These are phyloP conservation scores for Eurystomus glaucurus DNA, from an alignment of 2,797 vertebrate genomes.

Conservation along the genomic window DNA sequence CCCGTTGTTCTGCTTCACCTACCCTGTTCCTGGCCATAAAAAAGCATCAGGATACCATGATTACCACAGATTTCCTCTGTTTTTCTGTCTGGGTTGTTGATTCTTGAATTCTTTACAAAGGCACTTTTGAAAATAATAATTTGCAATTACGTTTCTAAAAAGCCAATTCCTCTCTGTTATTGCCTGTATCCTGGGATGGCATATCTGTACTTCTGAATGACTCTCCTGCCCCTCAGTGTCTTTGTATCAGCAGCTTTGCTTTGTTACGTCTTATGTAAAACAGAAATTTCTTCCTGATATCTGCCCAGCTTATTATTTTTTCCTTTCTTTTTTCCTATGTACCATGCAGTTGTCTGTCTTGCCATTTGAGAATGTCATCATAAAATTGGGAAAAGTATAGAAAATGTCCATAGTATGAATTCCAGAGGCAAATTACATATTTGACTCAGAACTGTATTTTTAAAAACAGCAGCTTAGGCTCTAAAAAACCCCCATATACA, in stretches of 20 bases:
- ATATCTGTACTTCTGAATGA: not conserved
- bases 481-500: not conserved
- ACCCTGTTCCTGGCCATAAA: not conserved
- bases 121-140: not conserved
- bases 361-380: conserved; percentile 19
- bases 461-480: not conserved
- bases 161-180: not conserved
- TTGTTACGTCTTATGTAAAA: conserved; percentile 49
- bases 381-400: conserved; percentile 36
- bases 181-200: not conserved
- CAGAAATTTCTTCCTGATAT: conserved; percentile 67
- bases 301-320: conserved; percentile 1
- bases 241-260: conserved; percentile 69
- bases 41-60: not conserved
- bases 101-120: not conserved
- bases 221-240: not conserved
- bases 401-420: conserved; percentile 22
- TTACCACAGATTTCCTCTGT: conserved; percentile 5
- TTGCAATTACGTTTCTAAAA: conserved; percentile 3
- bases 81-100: not conserved
- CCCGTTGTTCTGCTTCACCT: not conserved
- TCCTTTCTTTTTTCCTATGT: not conserved
- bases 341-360: conserved; percentile 13
- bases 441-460: not conserved
- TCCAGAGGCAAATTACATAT: not conserved